These are phyloP conservation scores for Aulostomus chinensis DNA, from an alignment of 2,797 vertebrate species.

Conservation along the genomic window DNA sequence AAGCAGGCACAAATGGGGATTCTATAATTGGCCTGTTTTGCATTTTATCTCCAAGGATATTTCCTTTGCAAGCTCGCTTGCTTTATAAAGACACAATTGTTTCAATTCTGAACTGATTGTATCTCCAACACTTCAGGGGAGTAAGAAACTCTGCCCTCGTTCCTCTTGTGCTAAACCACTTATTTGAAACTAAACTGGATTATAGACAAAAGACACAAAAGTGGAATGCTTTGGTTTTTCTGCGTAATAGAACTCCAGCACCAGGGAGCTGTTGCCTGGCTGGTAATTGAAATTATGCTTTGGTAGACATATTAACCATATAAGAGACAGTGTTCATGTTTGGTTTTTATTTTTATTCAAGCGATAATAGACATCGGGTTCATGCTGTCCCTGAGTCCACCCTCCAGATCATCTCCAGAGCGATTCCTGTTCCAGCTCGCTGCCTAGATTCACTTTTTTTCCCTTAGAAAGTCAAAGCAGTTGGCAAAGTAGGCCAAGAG, in stretches of 20 bases:
- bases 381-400: conserved; percentile 10
- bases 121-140: conserved; percentile 59
- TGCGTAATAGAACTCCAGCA: conserved; percentile 57
- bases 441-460: no score
- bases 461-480: conserved; percentile 2
- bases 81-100: conserved; percentile 80
- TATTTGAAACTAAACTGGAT: conserved; percentile 87
- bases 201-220: conserved; percentile 76
- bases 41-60: conserved; percentile 75
- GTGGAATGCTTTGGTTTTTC: conserved; percentile 73
- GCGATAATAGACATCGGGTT: conserved; percentile 46
- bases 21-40: conserved; percentile 76
- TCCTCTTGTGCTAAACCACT: conserved; percentile 81
- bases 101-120: conserved; percentile 80
- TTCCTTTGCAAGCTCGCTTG: conserved; percentile 77
- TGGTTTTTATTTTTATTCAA: no score
- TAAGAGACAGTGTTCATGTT: conserved; percentile 52
- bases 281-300: conserved; percentile 78
- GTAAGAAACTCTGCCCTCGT: conserved; percentile 37
- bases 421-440: conserved; percentile 16
- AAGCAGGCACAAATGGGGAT: conserved; percentile 43
- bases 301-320: conserved; percentile 64
- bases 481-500: conserved; percentile 19
- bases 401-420: conserved; percentile 18
- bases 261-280: conserved; percentile 51